A percentile compares a stretch with the other conserved stretches of the same genome.
phyloP scores from a whole-genome alignment of 2,113 vertebrate species.

The Nannospalax galili region DNA sequence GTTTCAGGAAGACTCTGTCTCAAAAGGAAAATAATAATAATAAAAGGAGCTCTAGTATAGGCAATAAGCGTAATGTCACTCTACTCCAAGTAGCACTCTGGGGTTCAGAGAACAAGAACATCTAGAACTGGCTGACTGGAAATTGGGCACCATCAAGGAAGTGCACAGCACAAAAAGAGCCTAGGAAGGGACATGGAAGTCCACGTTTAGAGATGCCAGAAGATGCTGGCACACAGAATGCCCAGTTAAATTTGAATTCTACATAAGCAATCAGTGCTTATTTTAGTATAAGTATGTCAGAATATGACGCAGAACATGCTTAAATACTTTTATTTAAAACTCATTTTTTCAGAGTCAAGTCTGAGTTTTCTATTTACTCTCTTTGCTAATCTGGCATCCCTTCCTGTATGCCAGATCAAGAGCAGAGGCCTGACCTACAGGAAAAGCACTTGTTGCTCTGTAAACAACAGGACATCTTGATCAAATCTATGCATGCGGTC shows the following conservation, averaged over 20 bases:
- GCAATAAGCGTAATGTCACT: neutral
- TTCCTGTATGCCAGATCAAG: neutral
- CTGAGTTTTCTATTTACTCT: neutral
- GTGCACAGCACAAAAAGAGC: neutral
- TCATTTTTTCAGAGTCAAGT: constrained; percentile 30
- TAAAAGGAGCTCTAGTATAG: neutral
- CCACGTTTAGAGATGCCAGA: neutral
- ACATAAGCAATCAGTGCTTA: neutral
- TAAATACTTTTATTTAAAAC: neutral
- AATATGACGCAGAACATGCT: neutral
- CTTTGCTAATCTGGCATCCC: neutral
- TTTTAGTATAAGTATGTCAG: neutral
- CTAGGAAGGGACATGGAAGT: neutral
- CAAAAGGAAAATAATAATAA: no score
- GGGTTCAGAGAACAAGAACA: neutral
- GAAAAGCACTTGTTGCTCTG: neutral
- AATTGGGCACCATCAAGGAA: neutral
- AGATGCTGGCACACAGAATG: neutral
- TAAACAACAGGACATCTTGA: neutral
- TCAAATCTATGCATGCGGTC: neutral
- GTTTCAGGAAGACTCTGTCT: no score
- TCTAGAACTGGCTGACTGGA: neutral
- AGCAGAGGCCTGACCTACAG: neutral
- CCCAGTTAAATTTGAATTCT: constrained; percentile 22
- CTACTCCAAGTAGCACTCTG: neutral